Percentiles rank a stretch among this genome's conserved stretches.
Evolutionary conservation across 92 coral and sea anemone species (phyloP).

Genomic region (Bergia puertoricense): DNA sequence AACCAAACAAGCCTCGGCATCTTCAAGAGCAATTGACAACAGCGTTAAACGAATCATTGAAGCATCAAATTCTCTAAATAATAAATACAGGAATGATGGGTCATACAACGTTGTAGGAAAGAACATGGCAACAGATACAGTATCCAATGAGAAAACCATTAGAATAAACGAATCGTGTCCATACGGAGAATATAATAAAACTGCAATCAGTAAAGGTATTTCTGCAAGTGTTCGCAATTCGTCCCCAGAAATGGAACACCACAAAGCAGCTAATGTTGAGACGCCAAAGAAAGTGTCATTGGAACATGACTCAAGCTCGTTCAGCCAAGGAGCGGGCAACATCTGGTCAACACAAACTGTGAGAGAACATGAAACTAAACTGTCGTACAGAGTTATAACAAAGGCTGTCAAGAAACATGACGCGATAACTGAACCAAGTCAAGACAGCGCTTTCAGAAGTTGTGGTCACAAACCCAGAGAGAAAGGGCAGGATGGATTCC

Average conservation of each 20-base stretch:
- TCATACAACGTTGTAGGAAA: not conserved
- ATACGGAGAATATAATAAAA: not conserved
- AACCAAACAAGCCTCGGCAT: not conserved
- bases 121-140: not conserved
- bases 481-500: too few relatives aligned
- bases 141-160: not conserved
- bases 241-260: not conserved
- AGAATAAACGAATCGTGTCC: too few relatives aligned
- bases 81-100: not conserved
- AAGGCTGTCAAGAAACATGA: not conserved
- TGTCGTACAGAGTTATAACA: not conserved
- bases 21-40: not conserved
- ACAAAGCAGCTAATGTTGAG: not conserved
- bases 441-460: not conserved
- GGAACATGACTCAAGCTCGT: not conserved
- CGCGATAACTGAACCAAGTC: too few relatives aligned
- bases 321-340: not conserved
- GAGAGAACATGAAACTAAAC: constrained; percentile 3
- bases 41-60: not conserved
- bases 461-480: not conserved
- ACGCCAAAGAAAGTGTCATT: not conserved
- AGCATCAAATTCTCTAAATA: not conserved
- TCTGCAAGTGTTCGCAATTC: not conserved
- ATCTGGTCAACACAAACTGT: not conserved
- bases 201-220: too few relatives aligned